Percentiles rank a stretch among this genome's conserved stretches.
Conservation (phyloP, 30 jellyfish, hydroid and myxozoan genomes). For the Mastigias papua region DNA sequence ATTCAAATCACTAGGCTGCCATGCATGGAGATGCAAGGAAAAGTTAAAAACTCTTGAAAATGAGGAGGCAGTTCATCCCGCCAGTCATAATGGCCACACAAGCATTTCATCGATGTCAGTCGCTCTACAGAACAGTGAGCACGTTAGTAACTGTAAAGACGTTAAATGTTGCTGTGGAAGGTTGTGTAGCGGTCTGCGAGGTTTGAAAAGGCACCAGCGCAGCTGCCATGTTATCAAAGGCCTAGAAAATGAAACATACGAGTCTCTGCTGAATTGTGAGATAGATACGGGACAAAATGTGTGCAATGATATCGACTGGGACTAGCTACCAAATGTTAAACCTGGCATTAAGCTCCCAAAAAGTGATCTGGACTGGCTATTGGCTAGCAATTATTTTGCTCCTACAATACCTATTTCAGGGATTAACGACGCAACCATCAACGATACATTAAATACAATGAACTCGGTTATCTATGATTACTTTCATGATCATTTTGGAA, state of each 20-base stretch:
- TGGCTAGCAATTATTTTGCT: not conserved
- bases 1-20: too few species aligned
- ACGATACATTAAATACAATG: not conserved
- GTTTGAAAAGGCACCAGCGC: constrained; percentile 8
- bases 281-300: not conserved
- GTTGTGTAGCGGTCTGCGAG: not conserved
- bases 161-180: not conserved
- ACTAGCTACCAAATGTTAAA: not conserved
- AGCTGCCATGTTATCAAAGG: not conserved
- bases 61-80: not conserved
- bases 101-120: not conserved
- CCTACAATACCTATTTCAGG: not conserved
- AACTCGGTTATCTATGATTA: not conserved
- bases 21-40: not conserved
- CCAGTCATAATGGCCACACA: not conserved
- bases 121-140: not conserved
- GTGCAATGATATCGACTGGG: not conserved
- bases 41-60: not conserved
- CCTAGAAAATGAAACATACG: not conserved
- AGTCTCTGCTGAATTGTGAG: not conserved
- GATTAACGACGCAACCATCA: not conserved
- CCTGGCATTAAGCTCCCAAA: not conserved
- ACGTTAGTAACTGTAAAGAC: not conserved
- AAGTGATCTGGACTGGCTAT: not conserved
- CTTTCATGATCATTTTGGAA: not conserved